Evolutionary conservation across 2,888 invertebrate species (phyloP), one percentile per base, ranked within the genome.

Genomic region (Mycalesis mineus): DNA sequence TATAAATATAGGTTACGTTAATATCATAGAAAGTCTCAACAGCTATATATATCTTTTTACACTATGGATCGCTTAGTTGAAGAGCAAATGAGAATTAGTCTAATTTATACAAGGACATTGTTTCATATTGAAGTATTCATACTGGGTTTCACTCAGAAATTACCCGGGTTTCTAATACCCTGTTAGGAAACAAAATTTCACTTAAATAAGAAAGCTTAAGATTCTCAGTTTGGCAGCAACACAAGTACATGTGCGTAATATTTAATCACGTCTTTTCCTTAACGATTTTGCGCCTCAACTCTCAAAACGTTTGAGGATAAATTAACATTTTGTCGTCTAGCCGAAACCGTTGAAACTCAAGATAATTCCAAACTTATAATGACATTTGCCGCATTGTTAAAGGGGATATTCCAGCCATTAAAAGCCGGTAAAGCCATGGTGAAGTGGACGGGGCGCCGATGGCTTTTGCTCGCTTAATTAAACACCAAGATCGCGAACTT

Each of bases 401-500:
- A 5, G 58, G 61, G 57, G 63, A 57, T 47, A 61, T 59, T 61
- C 60, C 51, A 44, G 14, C 60, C 57, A 62, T 58, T 63, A 62
- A 63, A 61, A 54, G 49, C 55, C 53, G 57, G 56, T 56, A 57
- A 62, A 65, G 59, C 54, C 57, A 58, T 54, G 53, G 59, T 51
- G 55, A 62, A 65, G 58, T 57, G 61, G 58, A 64, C 63, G 62
- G 63, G 64, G 61, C 60, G 65, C 61, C 62, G 65, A 64, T 65
- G 60, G 56, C 63, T 62, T 22, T 57, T 56, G 62, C 65, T 54
- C 61, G 65, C 65, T 65, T 68, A 69, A 71, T 72, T 70, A 66
- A 69, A 69, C 64, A 58, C 61, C 47, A 56, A 65, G 65, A 65
- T 66, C 59, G 60, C 62, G 52, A 61, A 63, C 65, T 66, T 65